phyloP scores from a whole-genome alignment of 2,113 vertebrate genomes.

The Talpa occidentalis region DNA sequence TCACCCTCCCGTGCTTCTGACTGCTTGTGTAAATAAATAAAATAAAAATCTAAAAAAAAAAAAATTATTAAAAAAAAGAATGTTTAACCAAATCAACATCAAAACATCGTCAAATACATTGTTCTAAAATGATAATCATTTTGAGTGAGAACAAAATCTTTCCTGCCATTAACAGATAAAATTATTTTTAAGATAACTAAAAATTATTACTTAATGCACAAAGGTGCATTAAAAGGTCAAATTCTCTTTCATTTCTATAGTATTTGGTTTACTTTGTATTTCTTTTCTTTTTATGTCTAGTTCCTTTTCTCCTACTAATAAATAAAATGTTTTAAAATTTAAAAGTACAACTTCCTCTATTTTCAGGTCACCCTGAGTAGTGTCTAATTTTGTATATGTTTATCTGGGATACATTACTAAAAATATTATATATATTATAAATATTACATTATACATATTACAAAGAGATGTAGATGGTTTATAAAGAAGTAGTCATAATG shows the following conservation, averaged over 20 bases:
- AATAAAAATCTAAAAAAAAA: too few species aligned
- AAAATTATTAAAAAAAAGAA: too few species aligned
- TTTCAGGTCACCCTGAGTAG: not conserved
- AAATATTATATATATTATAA: too few species aligned
- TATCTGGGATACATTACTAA: not conserved
- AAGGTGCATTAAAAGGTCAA: not conserved
- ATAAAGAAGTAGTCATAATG: not conserved
- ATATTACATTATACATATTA: too few species aligned
- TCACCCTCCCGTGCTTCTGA: too few species aligned
- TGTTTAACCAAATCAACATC: conserved; percentile 46
- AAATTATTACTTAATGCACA: not conserved
- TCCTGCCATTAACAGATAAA: conserved; percentile 38
- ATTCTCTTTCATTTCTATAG: not conserved
- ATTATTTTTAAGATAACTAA: not conserved
- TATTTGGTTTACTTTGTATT: not conserved
- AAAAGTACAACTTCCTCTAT: not conserved
- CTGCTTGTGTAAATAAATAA: too few species aligned
- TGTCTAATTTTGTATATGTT: not conserved
- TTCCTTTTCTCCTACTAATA: not conserved
- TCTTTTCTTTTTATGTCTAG: not conserved
- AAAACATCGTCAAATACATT: not conserved
- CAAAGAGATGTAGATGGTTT: not conserved
- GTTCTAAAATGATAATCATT: conserved; percentile 52
- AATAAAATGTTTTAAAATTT: not conserved
- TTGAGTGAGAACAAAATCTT: not conserved